These are phyloP conservation scores for Eulemur albifrons DNA, from an alignment of 2,797 vertebrate species.

Conservation along the genomic window DNA sequence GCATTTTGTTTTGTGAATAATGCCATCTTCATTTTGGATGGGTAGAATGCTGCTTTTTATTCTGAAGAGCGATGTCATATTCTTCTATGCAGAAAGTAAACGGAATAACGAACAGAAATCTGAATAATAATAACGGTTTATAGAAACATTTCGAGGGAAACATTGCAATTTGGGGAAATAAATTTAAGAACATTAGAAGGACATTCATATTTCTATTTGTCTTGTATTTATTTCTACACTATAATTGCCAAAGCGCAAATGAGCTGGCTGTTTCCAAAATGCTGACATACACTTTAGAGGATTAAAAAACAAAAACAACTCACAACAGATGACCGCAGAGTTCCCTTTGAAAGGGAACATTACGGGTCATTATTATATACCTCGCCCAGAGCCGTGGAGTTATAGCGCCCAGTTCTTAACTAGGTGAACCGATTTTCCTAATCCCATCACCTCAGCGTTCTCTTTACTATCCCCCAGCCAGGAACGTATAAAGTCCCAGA, in stretches of 20 bases:
- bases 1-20: conserved; percentile 20
- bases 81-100: background rate
- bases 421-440: background rate
- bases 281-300: background rate
- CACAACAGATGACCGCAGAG: too few relatives aligned
- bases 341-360: background rate
- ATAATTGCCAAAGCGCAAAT: background rate
- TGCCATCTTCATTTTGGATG: background rate
- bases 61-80: background rate
- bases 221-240: background rate
- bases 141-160: background rate
- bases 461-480: background rate
- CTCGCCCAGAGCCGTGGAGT: background rate
- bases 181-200: background rate
- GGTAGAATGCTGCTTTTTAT: background rate
- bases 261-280: background rate
- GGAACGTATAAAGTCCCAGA: too few relatives aligned
- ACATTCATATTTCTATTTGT: background rate
- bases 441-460: background rate
- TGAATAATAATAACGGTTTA: background rate
- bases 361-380: background rate
- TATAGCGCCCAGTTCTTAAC: background rate
- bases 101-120: background rate
- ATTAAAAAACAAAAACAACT: background rate
- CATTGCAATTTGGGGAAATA: background rate